Evolutionary conservation across 2,888 invertebrate species (phyloP).

Genomic region (Candidula unifasciata): DNA sequence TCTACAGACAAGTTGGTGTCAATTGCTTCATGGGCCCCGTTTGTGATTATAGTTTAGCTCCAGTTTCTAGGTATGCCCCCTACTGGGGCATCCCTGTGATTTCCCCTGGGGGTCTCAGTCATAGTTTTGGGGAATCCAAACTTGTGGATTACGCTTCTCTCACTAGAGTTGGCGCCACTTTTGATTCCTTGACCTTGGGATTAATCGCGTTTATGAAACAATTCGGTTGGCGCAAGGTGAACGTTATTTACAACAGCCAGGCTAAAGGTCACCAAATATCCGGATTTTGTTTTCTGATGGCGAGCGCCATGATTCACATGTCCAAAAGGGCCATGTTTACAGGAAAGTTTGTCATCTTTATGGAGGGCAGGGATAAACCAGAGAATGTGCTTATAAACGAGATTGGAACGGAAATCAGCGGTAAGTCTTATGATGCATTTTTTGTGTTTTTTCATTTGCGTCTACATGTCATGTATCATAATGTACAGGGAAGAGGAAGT

Average conservation of each 20-base stretch:
- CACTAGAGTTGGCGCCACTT: conserved; percentile 68
- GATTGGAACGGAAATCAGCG: neutral
- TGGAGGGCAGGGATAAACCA: neutral
- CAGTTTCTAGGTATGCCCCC: conserved; percentile 91
- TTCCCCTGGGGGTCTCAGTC: conserved; percentile 80
- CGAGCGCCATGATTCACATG: conserved; percentile 80
- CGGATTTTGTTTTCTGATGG: conserved; percentile 87
- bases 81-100: conserved; percentile 95
- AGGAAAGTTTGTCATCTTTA: conserved; percentile 1
- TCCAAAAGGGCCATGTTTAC: neutral
- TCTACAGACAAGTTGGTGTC: conserved; percentile 60
- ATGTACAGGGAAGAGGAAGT: too few relatives aligned
- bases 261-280: conserved; percentile 78
- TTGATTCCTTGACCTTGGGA: conserved; percentile 58
- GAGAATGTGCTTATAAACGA: conserved; percentile 2
- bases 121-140: conserved; percentile 71
- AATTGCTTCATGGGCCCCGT: conserved; percentile 74
- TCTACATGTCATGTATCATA: too few relatives aligned
- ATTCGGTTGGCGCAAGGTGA: conserved; percentile 69
- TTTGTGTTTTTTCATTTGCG: too few relatives aligned
- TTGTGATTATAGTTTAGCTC: conserved; percentile 85
- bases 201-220: conserved; percentile 54
- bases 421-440: neutral
- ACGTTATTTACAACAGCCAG: conserved; percentile 86
- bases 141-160: conserved; percentile 60